These are phyloP conservation scores for Lathamus discolor DNA, from an alignment of 2,113 vertebrate genomes.

Conservation along the genomic window DNA sequence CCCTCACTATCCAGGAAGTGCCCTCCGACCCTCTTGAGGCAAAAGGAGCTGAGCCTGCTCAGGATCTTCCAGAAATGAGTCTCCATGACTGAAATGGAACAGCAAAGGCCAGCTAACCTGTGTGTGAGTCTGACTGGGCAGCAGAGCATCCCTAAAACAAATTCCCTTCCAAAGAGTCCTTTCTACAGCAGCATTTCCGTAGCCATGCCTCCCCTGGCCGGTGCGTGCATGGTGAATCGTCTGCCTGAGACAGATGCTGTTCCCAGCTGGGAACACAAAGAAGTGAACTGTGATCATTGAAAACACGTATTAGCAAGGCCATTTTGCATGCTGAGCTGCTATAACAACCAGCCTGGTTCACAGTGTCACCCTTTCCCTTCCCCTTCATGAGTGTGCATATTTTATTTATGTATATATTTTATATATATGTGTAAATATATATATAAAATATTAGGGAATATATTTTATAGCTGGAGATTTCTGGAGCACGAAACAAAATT, in stretches of 20 bases:
- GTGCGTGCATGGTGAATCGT: neutral
- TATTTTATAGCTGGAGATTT: neutral
- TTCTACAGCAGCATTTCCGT: neutral
- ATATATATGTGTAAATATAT: neutral
- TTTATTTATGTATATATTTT: neutral
- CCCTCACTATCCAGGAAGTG: neutral
- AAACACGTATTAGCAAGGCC: neutral
- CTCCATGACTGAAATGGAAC: neutral
- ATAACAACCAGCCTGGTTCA: neutral
- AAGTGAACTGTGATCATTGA: neutral
- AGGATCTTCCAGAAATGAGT: neutral
- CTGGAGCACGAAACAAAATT: neutral
- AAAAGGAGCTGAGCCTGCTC: neutral
- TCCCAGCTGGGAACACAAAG: neutral
- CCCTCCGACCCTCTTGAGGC: neutral
- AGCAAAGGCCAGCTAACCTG: neutral
- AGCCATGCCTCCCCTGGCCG: neutral
- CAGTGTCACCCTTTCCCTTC: neutral
- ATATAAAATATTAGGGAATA: neutral
- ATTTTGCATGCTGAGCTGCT: neutral
- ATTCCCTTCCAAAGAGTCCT: neutral
- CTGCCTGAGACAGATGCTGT: neutral
- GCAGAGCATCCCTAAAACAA: neutral
- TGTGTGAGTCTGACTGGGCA: neutral
- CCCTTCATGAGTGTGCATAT: neutral